These are phyloP conservation scores for Brachionus rubens DNA, from an alignment of 1,140 invertebrate species.

Conservation along the genomic window DNA sequence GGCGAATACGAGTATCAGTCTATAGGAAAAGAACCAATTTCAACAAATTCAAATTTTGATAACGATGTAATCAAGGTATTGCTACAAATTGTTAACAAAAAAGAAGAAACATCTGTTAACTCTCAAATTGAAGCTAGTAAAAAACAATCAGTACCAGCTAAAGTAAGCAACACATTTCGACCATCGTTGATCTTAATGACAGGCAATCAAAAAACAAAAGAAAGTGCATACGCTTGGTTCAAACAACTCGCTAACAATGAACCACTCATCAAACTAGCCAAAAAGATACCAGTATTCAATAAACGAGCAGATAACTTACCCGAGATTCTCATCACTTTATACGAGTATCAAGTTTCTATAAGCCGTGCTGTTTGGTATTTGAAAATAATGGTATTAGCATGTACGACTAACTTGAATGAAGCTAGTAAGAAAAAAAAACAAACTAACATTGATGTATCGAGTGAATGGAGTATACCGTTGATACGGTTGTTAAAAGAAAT, in stretches of 20 bases:
- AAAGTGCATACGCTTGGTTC: constrained; percentile 44
- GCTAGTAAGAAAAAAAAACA: constrained; percentile 42
- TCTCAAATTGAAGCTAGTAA: constrained; percentile 26
- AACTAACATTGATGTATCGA: constrained; percentile 23
- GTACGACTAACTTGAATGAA: constrained; percentile 14
- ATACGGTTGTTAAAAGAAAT: constrained; percentile 16
- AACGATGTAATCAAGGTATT: constrained; percentile 3
- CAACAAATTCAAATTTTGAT: constrained; percentile 26
- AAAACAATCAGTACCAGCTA: constrained; percentile 20
- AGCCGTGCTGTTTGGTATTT: constrained; percentile 37
- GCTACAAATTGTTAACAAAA: constrained; percentile 36
- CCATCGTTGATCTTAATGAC: constrained; percentile 42
- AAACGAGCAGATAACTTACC: constrained; percentile 41
- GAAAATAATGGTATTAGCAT: constrained; percentile 44
- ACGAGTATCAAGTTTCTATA: constrained; percentile 42
- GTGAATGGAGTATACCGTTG: constrained; percentile 36
- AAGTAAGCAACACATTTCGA: constrained; percentile 18
- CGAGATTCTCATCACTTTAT: constrained; percentile 41
- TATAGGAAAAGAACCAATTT: constrained; percentile 36
- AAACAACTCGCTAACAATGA: constrained; percentile 45
- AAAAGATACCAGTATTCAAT: constrained; percentile 46
- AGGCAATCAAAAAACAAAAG: constrained; percentile 40
- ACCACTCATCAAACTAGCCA: constrained; percentile 35
- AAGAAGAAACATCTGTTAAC: constrained; percentile 21
- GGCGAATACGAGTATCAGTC: constrained; percentile 35